Base-by-base conservation (phyloP, 2,888 invertebrate genomes). In the Lymantria monacha region DNA sequence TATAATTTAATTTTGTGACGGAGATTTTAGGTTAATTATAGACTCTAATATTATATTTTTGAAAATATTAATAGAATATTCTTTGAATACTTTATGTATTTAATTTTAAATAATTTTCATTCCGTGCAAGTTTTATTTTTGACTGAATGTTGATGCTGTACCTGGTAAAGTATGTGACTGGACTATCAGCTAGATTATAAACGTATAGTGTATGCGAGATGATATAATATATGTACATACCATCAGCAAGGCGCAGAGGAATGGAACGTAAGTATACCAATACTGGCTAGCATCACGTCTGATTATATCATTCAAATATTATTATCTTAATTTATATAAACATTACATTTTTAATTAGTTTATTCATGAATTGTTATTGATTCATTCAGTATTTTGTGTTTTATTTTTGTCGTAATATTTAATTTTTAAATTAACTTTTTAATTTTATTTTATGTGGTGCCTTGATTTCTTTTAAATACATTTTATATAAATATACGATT, bases 31-130 rank as follows among this genome's bases (percentile, higher is more conserved):
- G 61, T 61, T 77, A 69, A 67, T 74, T 71, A 64, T 62, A 70
- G 74, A 71, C 74, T 72, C 77, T 73, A 65, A 59, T 73, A 63
- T n/a, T 74, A 63, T 71, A 86, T 87, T 85, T 87, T 85, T 63
- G 66, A 62, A 80, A 74, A 80, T 75, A 74, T 69, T 78, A 73
- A 74, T 69, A 78, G 63, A 57, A 80, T 84, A 81, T 84, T 85
- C 80, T 87, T 87, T 66, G 75, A 79, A 74, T 90, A 89, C 87
- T 85, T 86, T 84, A 85, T 74, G 87, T 90, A 89, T 88, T 81
- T 83, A 81, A 85, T 81, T 81, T 82, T 81, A 83, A 67, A 80
- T 79, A 74, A 79, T 79, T 85, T 89, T 86, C 90, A 90, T 90
- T 91, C 90, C 90, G 88, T 86, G 83, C 74, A 81, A 82, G 81